These are phyloP conservation scores for Eilema depressum DNA, from an alignment of 2,888 invertebrate genomes.

Conservation along the genomic window DNA sequence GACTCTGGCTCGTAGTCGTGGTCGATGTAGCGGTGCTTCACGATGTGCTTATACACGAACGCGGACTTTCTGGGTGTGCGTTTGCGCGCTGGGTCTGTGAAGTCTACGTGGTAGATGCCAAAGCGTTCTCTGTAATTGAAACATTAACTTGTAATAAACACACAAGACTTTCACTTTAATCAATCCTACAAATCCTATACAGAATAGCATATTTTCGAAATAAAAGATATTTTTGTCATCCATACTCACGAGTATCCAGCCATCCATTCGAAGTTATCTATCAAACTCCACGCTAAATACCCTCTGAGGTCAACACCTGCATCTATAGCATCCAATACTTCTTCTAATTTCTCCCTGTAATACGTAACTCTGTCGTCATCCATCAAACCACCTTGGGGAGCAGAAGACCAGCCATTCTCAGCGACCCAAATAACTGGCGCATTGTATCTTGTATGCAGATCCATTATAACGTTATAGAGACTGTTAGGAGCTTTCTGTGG, in stretches of 20 bases:
- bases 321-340: slow-evolving; percentile 74
- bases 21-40: slow-evolving; percentile 76
- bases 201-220: neutral
- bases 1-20: slow-evolving; percentile 66
- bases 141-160: neutral
- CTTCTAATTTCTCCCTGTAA: slow-evolving; percentile 75
- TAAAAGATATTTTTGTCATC: neutral
- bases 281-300: slow-evolving; percentile 88
- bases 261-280: slow-evolving; percentile 90
- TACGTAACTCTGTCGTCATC: slow-evolving; percentile 81
- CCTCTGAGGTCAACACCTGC: slow-evolving; percentile 75
- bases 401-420: slow-evolving; percentile 87
- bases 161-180: neutral
- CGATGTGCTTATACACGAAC: slow-evolving; percentile 84
- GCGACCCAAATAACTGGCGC: slow-evolving; percentile 86
- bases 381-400: slow-evolving; percentile 56
- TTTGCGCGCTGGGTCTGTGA: slow-evolving; percentile 86
- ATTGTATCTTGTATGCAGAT: slow-evolving; percentile 80
- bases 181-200: neutral
- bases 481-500: slow-evolving; percentile 86
- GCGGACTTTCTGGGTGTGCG: slow-evolving; percentile 89
- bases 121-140: slow-evolving; percentile 75
- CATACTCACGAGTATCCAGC: slow-evolving; percentile 86
- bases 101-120: slow-evolving; percentile 90
- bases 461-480: slow-evolving; percentile 83